phyloP scores from a whole-genome alignment of 2,797 vertebrate genomes.

The Phoeniculus purpureus region DNA sequence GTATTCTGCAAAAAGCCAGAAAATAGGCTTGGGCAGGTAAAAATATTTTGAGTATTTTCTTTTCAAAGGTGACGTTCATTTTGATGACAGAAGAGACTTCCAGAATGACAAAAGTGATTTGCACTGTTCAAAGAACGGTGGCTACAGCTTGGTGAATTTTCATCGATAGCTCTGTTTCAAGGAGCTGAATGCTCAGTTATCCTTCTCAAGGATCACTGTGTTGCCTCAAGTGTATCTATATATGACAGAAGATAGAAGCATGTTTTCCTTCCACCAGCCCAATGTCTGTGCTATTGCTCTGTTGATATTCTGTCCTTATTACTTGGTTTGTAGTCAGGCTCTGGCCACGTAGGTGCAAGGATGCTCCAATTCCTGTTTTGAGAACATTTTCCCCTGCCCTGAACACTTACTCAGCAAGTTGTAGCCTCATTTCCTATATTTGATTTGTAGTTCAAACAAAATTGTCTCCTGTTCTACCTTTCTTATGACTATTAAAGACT shows the following conservation, averaged over 20 bases:
- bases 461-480: neutral
- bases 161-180: neutral
- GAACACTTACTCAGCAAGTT: neutral
- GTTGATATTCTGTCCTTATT: neutral
- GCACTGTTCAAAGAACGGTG: neutral
- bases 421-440: neutral
- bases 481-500: neutral
- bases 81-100: neutral
- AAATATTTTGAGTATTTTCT: neutral
- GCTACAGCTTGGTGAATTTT: neutral
- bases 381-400: rapidly evolving
- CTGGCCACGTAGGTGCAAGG: neutral
- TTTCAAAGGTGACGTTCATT: neutral
- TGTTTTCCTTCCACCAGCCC: neutral
- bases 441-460: neutral
- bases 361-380: neutral
- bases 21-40: neutral
- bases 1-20: neutral
- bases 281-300: neutral
- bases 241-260: neutral
- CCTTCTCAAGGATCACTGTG: neutral
- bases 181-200: neutral
- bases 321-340: neutral
- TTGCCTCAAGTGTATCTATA: neutral
- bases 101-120: neutral